A percentile compares a stretch with the other conserved stretches of the same genome.
phyloP scores from a whole-genome alignment of 1,140 invertebrate species.

The Trichoplusia ni region DNA sequence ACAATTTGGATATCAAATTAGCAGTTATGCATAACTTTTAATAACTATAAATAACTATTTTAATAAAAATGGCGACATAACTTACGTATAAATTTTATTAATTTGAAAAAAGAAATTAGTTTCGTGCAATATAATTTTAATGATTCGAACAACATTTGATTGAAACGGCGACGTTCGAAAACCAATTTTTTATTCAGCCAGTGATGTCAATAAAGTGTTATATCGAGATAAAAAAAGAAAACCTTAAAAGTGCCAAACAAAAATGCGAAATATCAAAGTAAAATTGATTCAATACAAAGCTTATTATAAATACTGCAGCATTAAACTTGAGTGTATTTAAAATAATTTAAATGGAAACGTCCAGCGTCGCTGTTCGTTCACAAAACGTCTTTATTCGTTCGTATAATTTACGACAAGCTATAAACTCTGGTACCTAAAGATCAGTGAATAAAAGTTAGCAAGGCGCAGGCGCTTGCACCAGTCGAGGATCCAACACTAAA shows the following conservation, averaged over 20 bases:
- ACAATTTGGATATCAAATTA: slow-evolving; percentile 15
- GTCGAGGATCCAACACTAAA: slow-evolving; percentile 48
- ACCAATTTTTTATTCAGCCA: no score
- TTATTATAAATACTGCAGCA: slow-evolving; percentile 57
- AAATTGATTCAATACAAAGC: slow-evolving; percentile 65
- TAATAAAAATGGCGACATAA: slow-evolving; percentile 1
- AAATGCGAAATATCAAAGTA: slow-evolving; percentile 37
- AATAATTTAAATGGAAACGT: slow-evolving; percentile 73
- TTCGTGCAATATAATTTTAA: slow-evolving; percentile 4
- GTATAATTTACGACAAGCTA: slow-evolving; percentile 62
- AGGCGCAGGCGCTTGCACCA: slow-evolving; percentile 48
- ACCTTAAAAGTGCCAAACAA: slow-evolving; percentile 26
- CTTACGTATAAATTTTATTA: background rate
- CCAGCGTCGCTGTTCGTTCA: slow-evolving; percentile 50
- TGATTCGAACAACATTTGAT: slow-evolving; percentile 1
- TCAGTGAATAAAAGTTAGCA: slow-evolving; percentile 68
- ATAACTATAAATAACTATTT: slow-evolving; percentile 2
- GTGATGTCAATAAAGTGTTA: slow-evolving; percentile 17
- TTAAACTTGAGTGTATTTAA: slow-evolving; percentile 60
- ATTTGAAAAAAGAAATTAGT: background rate
- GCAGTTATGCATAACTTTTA: slow-evolving; percentile 8
- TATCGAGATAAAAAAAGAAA: slow-evolving; percentile 24
- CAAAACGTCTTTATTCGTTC: slow-evolving; percentile 72
- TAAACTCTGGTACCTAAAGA: slow-evolving; percentile 70
- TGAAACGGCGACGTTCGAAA: background rate